A percentile compares a stretch with the other conserved stretches of the same genome.
Evolutionary conservation across 2,888 invertebrate genomes (phyloP).

Genomic region (Catocala nupta): DNA sequence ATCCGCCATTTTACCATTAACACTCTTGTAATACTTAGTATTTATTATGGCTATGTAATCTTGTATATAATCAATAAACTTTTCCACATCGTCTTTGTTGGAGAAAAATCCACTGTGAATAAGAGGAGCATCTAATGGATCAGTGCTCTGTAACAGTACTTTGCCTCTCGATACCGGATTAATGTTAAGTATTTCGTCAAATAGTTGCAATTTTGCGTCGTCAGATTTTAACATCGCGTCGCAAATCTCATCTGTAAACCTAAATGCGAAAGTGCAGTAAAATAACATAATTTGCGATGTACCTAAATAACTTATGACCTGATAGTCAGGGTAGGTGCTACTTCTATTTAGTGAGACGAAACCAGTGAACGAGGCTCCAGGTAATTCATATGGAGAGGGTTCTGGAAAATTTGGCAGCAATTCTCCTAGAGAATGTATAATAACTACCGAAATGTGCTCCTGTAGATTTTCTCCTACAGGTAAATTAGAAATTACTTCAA

Average conservation of each 20-base stretch:
- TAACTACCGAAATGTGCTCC: neutral
- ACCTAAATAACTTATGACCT: slow-evolving; percentile 37
- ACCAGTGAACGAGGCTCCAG: slow-evolving; percentile 47
- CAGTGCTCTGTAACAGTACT: slow-evolving; percentile 46
- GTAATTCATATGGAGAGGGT: slow-evolving; percentile 17
- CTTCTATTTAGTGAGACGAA: slow-evolving; percentile 47
- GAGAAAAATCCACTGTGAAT: slow-evolving; percentile 51
- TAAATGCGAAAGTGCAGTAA: slow-evolving; percentile 78
- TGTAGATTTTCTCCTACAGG: slow-evolving; percentile 5
- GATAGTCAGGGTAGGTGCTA: slow-evolving; percentile 51
- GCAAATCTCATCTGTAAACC: slow-evolving; percentile 68
- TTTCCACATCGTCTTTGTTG: slow-evolving; percentile 51
- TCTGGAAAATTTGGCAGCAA: neutral
- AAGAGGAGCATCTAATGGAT: slow-evolving; percentile 51
- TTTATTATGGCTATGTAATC: slow-evolving; percentile 50
- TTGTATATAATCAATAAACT: slow-evolving; percentile 44
- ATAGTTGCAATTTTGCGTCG: slow-evolving; percentile 36
- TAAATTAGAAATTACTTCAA: slow-evolving; percentile 17
- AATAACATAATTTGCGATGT: slow-evolving; percentile 39
- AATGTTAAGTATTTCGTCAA: slow-evolving; percentile 48
- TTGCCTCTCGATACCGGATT: slow-evolving; percentile 72
- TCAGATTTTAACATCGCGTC: slow-evolving; percentile 37
- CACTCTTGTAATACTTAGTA: slow-evolving; percentile 49
- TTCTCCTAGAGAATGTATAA: slow-evolving; percentile 13
- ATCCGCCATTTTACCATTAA: slow-evolving; percentile 32